These are phyloP conservation scores for Labrus mixtus DNA, from an alignment of 2,113 vertebrate genomes.

Conservation along the genomic window DNA sequence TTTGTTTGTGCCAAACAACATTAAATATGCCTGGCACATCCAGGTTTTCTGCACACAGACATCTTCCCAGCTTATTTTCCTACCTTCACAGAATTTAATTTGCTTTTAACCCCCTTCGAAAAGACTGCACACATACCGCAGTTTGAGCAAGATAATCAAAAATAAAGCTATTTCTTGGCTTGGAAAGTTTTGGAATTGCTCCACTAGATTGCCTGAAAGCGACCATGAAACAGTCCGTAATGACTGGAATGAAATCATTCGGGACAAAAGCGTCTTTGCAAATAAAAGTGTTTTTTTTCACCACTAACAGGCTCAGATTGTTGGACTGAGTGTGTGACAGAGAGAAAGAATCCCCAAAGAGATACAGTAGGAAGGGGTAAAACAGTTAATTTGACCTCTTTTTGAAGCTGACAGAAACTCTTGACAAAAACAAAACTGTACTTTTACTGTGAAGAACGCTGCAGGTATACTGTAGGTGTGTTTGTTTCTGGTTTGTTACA, in stretches of 20 bases:
- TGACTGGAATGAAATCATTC: neutral
- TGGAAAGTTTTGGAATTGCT: neutral
- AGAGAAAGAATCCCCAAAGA: no score
- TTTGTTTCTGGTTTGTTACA: no score
- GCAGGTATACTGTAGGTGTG: no score
- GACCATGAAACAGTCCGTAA: neutral
- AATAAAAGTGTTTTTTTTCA: no score
- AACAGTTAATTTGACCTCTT: no score
- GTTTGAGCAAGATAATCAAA: neutral
- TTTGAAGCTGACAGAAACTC: no score
- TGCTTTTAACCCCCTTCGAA: neutral
- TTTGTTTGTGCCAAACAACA: conserved; percentile 10
- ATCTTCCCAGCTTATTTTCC: neutral
- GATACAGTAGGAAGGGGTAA: no score
- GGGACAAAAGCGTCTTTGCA: neutral
- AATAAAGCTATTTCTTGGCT: neutral
- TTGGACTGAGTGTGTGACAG: neutral
- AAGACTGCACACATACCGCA: neutral
- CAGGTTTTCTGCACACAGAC: neutral
- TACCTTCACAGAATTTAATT: neutral
- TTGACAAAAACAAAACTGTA: no score
- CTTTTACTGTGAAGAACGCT: no score
- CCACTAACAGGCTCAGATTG: neutral
- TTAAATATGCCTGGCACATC: neutral
- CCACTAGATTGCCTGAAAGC: neutral